Conservation (phyloP, 2,113 vertebrate species). For the human (Homo sapiens) region GRCh38 chr1:15324001-15324500, state of each 20-base stretch:
- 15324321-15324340: neutral
- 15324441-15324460: conserved; percentile 81
- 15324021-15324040: too few relatives aligned
- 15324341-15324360: neutral
- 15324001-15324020: rapidly evolving
- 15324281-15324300: neutral
- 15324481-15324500: conserved; percentile 81
- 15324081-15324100: neutral
- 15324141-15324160: neutral
- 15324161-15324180: neutral
- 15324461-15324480: conserved; percentile 78
- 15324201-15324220: rapidly evolving
- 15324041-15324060: too few relatives aligned
- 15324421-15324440: neutral
- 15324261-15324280: neutral
- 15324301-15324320: rapidly evolving
- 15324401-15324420: neutral
- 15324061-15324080: too few relatives aligned
- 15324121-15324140: neutral
- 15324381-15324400: neutral
- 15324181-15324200: neutral
- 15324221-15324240: rapidly evolving
- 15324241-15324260: neutral
- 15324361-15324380: neutral
- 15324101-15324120: rapidly evolving